A percentile compares a stretch with the other conserved stretches of the same genome.
Conservation (phyloP, 2,113 vertebrate genomes). For the Alaudala cheleensis region DNA sequence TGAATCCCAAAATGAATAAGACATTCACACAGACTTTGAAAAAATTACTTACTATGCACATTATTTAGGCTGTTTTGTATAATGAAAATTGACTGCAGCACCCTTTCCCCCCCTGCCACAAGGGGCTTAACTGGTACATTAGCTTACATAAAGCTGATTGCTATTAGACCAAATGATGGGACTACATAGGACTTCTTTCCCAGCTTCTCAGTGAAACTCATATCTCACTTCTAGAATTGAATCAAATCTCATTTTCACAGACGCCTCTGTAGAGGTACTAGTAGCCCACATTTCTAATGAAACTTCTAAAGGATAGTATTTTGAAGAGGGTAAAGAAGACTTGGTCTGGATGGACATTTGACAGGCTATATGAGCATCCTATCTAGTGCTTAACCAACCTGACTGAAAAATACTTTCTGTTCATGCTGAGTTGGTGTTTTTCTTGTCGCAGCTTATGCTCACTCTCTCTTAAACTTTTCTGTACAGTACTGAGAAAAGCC, state of each 20-base stretch:
- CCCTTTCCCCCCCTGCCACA: accelerated
- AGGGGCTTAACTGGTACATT: not conserved
- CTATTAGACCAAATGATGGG: not conserved
- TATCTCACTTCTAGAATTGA: not conserved
- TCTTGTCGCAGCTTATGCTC: not conserved
- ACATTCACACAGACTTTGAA: not conserved
- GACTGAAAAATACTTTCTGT: not conserved
- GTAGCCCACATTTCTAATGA: not conserved
- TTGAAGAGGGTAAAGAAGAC: not conserved
- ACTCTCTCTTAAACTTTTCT: not conserved
- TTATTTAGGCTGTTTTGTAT: not conserved
- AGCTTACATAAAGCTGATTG: not conserved
- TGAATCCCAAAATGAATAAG: not conserved
- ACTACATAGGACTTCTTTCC: not conserved
- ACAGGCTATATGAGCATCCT: not conserved
- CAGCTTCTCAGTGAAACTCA: not conserved
- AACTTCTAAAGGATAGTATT: not conserved
- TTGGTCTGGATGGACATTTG: not conserved
- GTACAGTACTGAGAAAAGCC: not conserved
- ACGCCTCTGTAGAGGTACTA: not conserved
- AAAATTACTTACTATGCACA: not conserved
- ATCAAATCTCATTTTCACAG: not conserved
- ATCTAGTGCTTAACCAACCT: not conserved
- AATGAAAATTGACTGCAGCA: not conserved
- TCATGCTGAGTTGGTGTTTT: not conserved